Base-by-base conservation (phyloP, 92 coral and sea anemone genomes). In the Umimayanthus kanabou region DNA sequence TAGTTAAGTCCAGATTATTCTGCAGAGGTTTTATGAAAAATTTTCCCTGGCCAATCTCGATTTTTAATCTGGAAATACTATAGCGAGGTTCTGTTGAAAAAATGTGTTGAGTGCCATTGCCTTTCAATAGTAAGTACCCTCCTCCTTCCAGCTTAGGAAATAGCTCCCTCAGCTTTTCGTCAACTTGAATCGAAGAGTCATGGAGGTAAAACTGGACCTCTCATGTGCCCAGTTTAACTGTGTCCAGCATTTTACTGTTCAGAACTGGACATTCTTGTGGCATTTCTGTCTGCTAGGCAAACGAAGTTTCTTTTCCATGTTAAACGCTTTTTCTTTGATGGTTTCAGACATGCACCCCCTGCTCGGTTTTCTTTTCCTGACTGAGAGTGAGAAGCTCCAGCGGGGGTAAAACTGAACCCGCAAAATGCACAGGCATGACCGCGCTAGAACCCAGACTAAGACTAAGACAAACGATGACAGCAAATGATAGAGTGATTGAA, bases 211-310 rank as follows among this genome's bases (percentile, higher is more conserved):
- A 73, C 77, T 73, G 77, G 47, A 73, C 5, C 77, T 73, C 77
- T 25, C 47, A 25, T 73, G 77, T 73, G 45, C 77, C 77, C 25
- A 73, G 77, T 37, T 73, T 73, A 37, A 47, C 77, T 73, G 77
- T 47, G 77, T 37, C 77, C 77, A 73, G 77, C n/a, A 13, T 73
- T 73, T 73, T 73, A 13, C 4, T 73, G 77, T 37, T 33, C 77
- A 14, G 77, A 37, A 73, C 77, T 73, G 42, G 77, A 47, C 77
- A 73, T 73, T 33, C 77, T 73, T 25, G 47, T 73, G 47, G 77
- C 77, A 73, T 73, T 73, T 37, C 45, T 73, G 43, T 73, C 77
- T 73, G 77, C 77, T 25, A 73, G 47, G 47, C 77, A 73, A 73
- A 73, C 77, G 10, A 73, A 73, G 47, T 73, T 73, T 37, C 77